Percentiles rank a stretch among this genome's conserved stretches.
Evolutionary conservation across 2,888 invertebrate genomes (phyloP).

Genomic region (Hyposoter didymator): DNA sequence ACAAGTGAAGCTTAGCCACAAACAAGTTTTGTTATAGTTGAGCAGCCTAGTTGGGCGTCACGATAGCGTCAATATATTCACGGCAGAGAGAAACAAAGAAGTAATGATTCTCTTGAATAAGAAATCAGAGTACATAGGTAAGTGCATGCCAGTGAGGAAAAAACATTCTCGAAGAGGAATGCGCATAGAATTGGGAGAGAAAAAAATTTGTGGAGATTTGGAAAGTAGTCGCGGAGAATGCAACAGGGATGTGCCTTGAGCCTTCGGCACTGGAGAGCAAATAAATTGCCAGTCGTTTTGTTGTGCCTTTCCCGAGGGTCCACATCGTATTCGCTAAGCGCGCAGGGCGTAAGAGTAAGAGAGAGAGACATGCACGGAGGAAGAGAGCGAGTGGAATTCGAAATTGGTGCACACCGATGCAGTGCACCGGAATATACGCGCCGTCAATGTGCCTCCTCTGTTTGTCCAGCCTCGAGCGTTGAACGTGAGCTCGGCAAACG

Average conservation of each 20-base stretch:
- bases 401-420: conserved; percentile 62
- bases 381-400: conserved; percentile 55
- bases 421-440: conserved; percentile 28
- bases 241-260: conserved; percentile 31
- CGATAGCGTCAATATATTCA: not conserved
- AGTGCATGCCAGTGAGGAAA: not conserved
- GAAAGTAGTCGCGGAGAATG: conserved; percentile 28
- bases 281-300: conserved; percentile 60
- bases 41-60: not conserved
- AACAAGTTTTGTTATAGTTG: not conserved
- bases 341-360: conserved; percentile 26
- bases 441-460: conserved; percentile 58
- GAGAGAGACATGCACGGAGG: conserved; percentile 23
- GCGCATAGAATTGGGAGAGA: not conserved
- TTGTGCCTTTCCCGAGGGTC: conserved; percentile 39
- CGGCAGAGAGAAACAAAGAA: not conserved
- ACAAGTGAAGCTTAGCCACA: conserved; percentile 8
- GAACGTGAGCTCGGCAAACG: conserved; percentile 65
- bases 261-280: conserved; percentile 46
- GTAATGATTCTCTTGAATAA: not conserved
- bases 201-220: conserved; percentile 14
- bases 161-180: not conserved
- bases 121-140: not conserved
- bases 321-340: conserved; percentile 49
- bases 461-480: conserved; percentile 67